Evolutionary conservation across 2,888 invertebrate species (phyloP).

Genomic region (Invenusta paracnida): DNA sequence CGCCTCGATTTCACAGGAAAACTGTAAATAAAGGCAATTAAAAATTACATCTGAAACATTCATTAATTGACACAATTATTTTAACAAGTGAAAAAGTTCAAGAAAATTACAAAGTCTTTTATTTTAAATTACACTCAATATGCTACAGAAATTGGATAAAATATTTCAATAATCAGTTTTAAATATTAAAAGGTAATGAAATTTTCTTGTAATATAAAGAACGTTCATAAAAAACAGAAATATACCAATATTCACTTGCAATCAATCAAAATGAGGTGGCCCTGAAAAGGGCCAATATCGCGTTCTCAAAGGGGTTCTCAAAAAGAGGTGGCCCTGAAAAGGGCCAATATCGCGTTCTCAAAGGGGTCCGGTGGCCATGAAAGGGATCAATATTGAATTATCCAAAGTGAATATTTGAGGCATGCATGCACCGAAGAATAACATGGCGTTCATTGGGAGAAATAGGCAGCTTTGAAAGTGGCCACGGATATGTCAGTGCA

Average conservation of each 20-base stretch:
- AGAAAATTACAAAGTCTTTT: no score
- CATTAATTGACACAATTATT: no score
- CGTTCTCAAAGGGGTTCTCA: neutral
- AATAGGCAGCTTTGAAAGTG: neutral
- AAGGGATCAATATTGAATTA: neutral
- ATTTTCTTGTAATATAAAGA: no score
- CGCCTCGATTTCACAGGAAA: neutral
- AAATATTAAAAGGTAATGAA: no score
- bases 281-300: neutral
- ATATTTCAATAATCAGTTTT: no score
- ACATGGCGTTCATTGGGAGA: neutral
- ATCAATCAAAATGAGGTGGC: neutral
- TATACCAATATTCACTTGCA: neutral
- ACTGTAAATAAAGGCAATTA: neutral
- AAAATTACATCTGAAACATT: no score
- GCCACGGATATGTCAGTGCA: neutral
- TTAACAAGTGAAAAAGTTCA: no score
- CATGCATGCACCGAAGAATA: neutral
- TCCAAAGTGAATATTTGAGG: neutral
- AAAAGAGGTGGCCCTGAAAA: neutral
- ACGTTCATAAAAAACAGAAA: no score
- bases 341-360: neutral
- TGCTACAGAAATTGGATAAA: no score
- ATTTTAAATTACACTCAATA: no score
- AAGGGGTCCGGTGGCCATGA: neutral